phyloP scores from a whole-genome alignment of 2,888 invertebrate species.

The Drosophila emarginata region DNA sequence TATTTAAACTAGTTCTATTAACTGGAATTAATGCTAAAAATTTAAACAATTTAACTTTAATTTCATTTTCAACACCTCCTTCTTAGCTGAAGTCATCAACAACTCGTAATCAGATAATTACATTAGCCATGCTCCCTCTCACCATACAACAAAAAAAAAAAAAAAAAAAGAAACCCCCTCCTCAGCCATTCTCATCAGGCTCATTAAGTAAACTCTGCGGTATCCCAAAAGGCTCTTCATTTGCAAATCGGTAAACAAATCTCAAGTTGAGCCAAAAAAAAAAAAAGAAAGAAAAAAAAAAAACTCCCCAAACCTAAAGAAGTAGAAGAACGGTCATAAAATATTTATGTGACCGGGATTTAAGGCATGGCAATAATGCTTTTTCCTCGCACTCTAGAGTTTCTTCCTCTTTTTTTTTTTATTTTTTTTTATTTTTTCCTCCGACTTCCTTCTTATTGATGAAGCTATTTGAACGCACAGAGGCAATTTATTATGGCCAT shows the following conservation, averaged over 20 bases:
- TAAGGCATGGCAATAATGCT: slow-evolving; percentile 26
- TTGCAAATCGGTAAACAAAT: slow-evolving; percentile 24
- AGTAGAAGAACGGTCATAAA: slow-evolving; percentile 44
- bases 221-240: slow-evolving; percentile 13
- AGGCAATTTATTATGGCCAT: slow-evolving; percentile 65
- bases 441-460: slow-evolving; percentile 42
- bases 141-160: no score
- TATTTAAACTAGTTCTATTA: no score
- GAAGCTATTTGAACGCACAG: slow-evolving; percentile 57
- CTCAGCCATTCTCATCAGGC: slow-evolving; percentile 22
- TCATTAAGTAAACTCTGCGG: slow-evolving; percentile 49
- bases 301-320: background rate
- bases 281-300: slow-evolving; percentile 3
- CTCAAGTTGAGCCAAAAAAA: slow-evolving; percentile 8
- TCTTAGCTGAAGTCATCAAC: background rate
- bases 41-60: slow-evolving; percentile 14
- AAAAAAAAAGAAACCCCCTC: background rate
- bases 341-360: slow-evolving; percentile 53
- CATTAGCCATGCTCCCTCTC: slow-evolving; percentile 41
- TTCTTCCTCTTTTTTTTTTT: background rate
- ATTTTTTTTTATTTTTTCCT: background rate
- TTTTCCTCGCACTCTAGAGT: slow-evolving; percentile 8
- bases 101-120: slow-evolving; percentile 42
- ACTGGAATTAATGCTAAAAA: no score
- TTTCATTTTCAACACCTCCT: background rate